Evolutionary conservation across 2,113 vertebrate genomes (phyloP).

Genomic region (Penelope pileata): DNA sequence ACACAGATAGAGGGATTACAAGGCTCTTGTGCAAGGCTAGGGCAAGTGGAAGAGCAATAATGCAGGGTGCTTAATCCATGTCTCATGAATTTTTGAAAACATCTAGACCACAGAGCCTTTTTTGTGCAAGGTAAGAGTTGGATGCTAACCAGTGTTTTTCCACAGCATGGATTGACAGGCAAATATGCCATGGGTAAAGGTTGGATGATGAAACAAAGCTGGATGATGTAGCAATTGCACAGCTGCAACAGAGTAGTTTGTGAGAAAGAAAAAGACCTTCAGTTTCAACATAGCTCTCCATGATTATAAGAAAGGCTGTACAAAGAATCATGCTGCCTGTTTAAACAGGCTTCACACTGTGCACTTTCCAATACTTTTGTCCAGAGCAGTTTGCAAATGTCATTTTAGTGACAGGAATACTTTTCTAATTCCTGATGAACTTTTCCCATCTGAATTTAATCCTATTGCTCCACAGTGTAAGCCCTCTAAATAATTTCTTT

Average conservation of each 20-base stretch:
- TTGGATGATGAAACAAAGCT: slow-evolving; percentile 28
- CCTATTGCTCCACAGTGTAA: background rate
- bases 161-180: background rate
- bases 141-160: background rate
- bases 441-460: background rate
- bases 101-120: slow-evolving; percentile 4
- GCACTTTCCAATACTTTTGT: background rate
- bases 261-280: slow-evolving; percentile 18
- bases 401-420: background rate
- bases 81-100: background rate
- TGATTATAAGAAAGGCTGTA: background rate
- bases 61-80: background rate
- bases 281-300: background rate
- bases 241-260: background rate
- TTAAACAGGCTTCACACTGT: background rate
- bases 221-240: background rate
- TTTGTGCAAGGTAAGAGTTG: background rate
- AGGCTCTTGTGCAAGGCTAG: background rate
- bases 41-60: background rate
- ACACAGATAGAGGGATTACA: background rate
- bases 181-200: background rate
- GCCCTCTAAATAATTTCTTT: background rate
- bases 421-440: background rate
- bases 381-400: background rate
- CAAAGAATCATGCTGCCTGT: background rate